These are phyloP conservation scores for Aleiodes testaceus DNA, from an alignment of 2,888 invertebrate genomes.

Conservation along the genomic window DNA sequence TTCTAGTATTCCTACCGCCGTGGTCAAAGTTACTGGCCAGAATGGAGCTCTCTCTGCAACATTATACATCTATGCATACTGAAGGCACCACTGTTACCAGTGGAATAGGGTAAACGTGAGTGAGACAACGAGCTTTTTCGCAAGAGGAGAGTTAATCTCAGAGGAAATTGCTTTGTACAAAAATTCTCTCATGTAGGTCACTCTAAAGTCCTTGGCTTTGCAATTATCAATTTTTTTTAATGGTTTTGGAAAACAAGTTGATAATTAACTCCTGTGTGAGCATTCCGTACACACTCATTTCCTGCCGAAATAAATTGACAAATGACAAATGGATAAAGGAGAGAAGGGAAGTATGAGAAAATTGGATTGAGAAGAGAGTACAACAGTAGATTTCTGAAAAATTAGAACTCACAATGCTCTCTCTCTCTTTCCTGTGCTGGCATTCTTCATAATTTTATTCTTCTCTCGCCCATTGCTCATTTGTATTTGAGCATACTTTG, in stretches of 20 bases:
- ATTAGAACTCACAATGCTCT: too few relatives aligned
- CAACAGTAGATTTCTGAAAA: too few relatives aligned
- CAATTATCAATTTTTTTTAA: neutral
- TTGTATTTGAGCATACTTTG: neutral
- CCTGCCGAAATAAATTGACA: too few relatives aligned
- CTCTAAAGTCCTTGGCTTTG: neutral
- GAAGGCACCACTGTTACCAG: constrained; percentile 32
- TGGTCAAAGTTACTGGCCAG: constrained; percentile 44
- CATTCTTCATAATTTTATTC: too few relatives aligned
- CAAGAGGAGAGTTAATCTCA: neutral
- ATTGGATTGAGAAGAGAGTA: too few relatives aligned
- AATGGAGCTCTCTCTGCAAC: constrained; percentile 46
- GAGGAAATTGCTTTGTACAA: constrained; percentile 19
- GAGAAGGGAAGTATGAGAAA: too few relatives aligned
- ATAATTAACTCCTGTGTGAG: too few relatives aligned
- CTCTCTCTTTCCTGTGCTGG: too few relatives aligned
- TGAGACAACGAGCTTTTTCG: constrained; percentile 27
- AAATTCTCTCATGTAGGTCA: constrained; percentile 16
- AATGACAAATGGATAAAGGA: too few relatives aligned
- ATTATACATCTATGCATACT: constrained; percentile 49
- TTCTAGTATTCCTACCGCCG: constrained; percentile 50
- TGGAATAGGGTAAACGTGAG: constrained; percentile 33
- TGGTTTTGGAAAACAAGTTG: too few relatives aligned
- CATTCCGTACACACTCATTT: too few relatives aligned
- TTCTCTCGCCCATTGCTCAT: neutral